Evolutionary conservation across 1,140 invertebrate genomes (phyloP), one percentile per base, ranked within the genome.

Genomic region (Drosophila kanapiae): DNA sequence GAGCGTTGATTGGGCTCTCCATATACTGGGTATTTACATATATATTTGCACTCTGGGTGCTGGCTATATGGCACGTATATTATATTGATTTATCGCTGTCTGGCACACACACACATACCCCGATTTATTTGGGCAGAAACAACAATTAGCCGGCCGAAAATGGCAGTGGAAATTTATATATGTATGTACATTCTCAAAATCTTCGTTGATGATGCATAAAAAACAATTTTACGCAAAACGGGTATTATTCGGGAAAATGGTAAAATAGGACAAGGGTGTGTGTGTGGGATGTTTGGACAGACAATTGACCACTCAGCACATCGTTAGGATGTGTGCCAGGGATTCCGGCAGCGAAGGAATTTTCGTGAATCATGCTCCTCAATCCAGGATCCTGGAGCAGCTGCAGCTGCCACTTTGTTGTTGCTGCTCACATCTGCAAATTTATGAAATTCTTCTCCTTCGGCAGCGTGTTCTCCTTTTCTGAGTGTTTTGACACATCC

Each of bases 231-330:
- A 59, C 35, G 53, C 61, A 76, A 76, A 76, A 14, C 74, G 42
- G 27, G 27, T 13, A 8, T 18, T 33, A 13, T 9, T 29, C 35
- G 64, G n/a, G 9, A 9, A 31, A n/a, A 43, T 48, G 14, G 27
- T 8, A 31, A 49, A 49, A 51, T 51, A 2, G 48, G 48, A 49
- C 29, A 49, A 16, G 33, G 29, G 13, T 4, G 18, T 5, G 13
- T 6, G 59, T 8, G 14, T 16, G 54, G 35, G 38, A 43, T 59
- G 33, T 58, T 49, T 42, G 61, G 65, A 64, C 65, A 70, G 53
- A 72, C 65, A 71, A 72, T 71, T 75, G 71, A 76, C 72, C 72
- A 76, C 72, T 76, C 72, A 76, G 72, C 72, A 76, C 72, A 76
- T 75, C 72, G 71, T 75, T 72, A 75, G 69, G 71, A 70, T 70